These are phyloP conservation scores for Rafetus swinhoei DNA, from an alignment of 2,113 vertebrate species.

Conservation along the genomic window DNA sequence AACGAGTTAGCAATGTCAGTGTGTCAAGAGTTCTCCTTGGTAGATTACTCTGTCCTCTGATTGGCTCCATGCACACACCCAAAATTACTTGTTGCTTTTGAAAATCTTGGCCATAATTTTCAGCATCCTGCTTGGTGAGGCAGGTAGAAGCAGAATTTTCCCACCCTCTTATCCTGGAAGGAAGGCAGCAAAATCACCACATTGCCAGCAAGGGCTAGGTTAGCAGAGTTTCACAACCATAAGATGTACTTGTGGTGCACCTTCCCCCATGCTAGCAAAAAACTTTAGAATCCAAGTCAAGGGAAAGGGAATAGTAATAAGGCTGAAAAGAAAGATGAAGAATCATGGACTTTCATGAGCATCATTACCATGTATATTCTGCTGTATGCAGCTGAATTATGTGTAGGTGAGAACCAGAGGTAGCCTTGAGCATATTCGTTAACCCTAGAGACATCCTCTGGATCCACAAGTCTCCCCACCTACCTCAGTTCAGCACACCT, in stretches of 20 bases:
- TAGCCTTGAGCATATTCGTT: neutral
- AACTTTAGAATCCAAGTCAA: neutral
- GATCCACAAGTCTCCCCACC: neutral
- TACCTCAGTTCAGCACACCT: neutral
- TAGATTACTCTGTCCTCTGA: neutral
- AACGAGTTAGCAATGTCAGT: neutral
- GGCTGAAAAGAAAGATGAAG: neutral
- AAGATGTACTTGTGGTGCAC: neutral
- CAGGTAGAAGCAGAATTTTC: neutral
- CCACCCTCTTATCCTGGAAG: constrained; percentile 11
- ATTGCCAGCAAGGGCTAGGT: neutral
- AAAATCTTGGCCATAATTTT: neutral
- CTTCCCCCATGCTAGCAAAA: neutral
- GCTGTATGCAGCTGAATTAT: neutral
- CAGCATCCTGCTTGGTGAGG: neutral
- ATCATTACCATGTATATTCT: neutral
- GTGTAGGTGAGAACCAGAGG: neutral
- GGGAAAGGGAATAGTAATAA: neutral
- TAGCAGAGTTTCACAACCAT: neutral
- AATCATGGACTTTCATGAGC: neutral
- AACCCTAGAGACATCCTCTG: neutral
- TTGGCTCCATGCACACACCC: neutral
- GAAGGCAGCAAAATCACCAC: neutral
- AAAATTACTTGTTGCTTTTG: no score
- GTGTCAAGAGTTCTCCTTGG: neutral